Evolutionary conservation across 2,888 invertebrate species (phyloP).

Genomic region (Chymomyza procnemis): DNA sequence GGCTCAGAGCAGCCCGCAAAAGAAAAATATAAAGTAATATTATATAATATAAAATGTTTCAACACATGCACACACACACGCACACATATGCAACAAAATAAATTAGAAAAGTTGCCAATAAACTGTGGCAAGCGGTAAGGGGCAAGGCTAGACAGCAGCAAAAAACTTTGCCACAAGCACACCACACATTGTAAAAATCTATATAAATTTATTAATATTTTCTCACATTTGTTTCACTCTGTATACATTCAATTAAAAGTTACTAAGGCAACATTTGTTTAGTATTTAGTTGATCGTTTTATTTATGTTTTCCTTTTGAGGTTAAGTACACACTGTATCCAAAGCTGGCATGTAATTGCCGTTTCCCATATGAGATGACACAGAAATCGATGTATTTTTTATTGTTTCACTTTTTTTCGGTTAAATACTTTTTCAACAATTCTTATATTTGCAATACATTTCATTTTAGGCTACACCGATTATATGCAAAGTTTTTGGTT

Average conservation of each 20-base stretch:
- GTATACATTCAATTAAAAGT: constrained; percentile 66
- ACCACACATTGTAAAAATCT: constrained; percentile 25
- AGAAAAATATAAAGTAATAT: constrained; percentile 62
- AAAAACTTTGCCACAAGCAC: constrained; percentile 47
- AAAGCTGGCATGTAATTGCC: no score
- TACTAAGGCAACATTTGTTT: constrained; percentile 56
- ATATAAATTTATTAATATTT: constrained; percentile 66
- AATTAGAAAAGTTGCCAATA: constrained; percentile 64
- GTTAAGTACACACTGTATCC: not conserved
- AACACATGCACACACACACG: constrained; percentile 39
- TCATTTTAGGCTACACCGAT: no score
- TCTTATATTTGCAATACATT: no score
- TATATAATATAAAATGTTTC: constrained; percentile 62
- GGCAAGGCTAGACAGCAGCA: constrained; percentile 9
- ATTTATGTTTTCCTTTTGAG: constrained; percentile 8
- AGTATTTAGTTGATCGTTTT: constrained; percentile 42
- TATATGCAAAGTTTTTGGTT: no score
- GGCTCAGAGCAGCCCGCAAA: constrained; percentile 20
- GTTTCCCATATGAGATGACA: no score
- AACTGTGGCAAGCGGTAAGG: constrained; percentile 23
- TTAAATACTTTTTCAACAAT: no score
- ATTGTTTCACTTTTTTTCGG: no score
- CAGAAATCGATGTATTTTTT: no score
- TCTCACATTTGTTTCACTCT: constrained; percentile 8
- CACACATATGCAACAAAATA: constrained; percentile 56